Conservation (phyloP, 2,888 invertebrate species). For the Leucozona laternaria region DNA sequence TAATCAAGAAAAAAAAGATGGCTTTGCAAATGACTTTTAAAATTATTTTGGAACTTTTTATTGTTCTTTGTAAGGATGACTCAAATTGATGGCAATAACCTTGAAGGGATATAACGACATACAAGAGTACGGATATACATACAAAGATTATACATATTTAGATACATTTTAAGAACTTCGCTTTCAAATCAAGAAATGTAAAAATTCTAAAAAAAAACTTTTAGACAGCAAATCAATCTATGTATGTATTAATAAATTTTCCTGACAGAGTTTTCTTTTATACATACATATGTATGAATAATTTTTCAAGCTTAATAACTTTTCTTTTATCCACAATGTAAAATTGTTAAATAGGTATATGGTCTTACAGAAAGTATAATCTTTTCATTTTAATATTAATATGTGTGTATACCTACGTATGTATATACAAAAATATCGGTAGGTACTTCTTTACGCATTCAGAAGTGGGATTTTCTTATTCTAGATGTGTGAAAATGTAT, state of each 20-base stretch:
- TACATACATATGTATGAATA: no score
- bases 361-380: no score
- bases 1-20: conserved; percentile 15
- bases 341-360: no score
- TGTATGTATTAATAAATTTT: neutral
- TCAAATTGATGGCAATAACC: conserved; percentile 17
- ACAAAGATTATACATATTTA: no score
- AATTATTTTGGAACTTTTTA: conserved; percentile 12
- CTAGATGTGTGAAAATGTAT: no score
- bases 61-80: neutral
- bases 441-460: no score
- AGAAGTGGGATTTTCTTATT: no score
- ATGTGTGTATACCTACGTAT: no score
- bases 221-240: neutral
- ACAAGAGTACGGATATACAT: neutral
- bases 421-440: no score
- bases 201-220: neutral
- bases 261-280: neutral
- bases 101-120: neutral
- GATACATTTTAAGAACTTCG: neutral
- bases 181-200: neutral
- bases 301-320: no score
- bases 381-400: no score
- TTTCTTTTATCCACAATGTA: no score
- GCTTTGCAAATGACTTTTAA: conserved; percentile 21